Evolutionary conservation across 2,888 invertebrate genomes (phyloP), one percentile per base, ranked within the genome.

Genomic region (Chrysomela aeneicollis): DNA sequence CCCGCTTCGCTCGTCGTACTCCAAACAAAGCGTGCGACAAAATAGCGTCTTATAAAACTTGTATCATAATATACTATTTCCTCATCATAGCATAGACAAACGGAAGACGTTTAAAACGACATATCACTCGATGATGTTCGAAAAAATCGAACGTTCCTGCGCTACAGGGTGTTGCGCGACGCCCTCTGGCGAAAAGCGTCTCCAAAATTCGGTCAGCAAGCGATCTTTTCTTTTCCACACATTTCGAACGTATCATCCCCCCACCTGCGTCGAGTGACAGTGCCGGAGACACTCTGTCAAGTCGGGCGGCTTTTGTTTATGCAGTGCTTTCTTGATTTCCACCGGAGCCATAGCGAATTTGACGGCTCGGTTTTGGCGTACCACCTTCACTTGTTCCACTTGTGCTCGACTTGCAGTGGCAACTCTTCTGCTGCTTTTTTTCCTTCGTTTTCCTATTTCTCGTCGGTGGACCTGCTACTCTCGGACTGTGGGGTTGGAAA

Each of bases 241-340:
- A 26, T 26, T 26, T 26, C 26, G 26, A 26, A 26, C 26, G 26
- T 26, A n/a, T 26, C 26, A 6, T 26, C 46, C 59, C 46, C 59
- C 49, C 21, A 58, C 60, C 58, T 58, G 42, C 15, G n/a, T 57
- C 42, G 15, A 42, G 35, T 35, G 35, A 35, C 9, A 35, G 35
- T 6, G 3, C 3, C 12, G 4, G 42, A 15, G 6, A n/a, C 42
- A 42, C n/a, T 2, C 6, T 9, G 35, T 6, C 12, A 35, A 59
- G 59, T 61, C 65, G 49, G 47, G 19, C 52, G 30, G 19, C 57
- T 58, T 63, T 53, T 42, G 60, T 60, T 59, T 52, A 53, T 50
- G 35, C 61, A 67, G 69, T 69, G 57, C 67, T 67, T 61, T 65
- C 67, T 69, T 63, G 67, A 22, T 54, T 64, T 63, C 59, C 64